These are phyloP conservation scores for Pocillopora grandis DNA, from an alignment of 92 coral and sea anemone species.

Conservation along the genomic window DNA sequence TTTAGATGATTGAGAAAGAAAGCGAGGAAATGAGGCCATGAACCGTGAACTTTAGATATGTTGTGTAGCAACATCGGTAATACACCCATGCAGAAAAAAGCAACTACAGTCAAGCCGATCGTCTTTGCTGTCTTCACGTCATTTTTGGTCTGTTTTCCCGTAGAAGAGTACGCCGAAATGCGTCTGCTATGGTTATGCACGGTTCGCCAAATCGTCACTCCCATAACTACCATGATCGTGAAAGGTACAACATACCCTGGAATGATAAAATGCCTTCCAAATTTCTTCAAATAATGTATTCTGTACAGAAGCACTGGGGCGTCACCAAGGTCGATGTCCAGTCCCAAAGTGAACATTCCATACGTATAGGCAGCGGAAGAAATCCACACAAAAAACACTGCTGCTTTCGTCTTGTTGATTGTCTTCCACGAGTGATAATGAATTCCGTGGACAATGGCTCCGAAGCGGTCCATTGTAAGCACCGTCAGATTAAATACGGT, in stretches of 20 bases:
- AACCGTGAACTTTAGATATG: conserved; percentile 65
- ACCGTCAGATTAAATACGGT: conserved; percentile 65
- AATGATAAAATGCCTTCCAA: conserved; percentile 67
- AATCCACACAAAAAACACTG: conserved; percentile 58
- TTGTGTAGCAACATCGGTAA: conserved; percentile 70
- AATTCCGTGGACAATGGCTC: conserved; percentile 77
- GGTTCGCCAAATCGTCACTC: conserved; percentile 54
- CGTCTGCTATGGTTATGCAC: conserved; percentile 38
- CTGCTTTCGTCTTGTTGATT: conserved; percentile 54
- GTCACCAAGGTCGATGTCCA: conserved; percentile 54
- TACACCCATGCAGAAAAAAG: conserved; percentile 72
- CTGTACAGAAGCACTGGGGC: conserved; percentile 65
- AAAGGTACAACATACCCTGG: conserved; percentile 72
- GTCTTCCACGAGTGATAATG: conserved; percentile 77
- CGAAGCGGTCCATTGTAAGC: conserved; percentile 77
- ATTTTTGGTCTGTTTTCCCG: conserved; percentile 34
- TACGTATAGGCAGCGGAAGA: conserved; percentile 48
- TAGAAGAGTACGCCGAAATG: conserved; percentile 43
- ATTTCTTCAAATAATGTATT: conserved; percentile 51
- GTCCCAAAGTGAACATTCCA: conserved; percentile 61
- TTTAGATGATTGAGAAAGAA: conserved; percentile 64
- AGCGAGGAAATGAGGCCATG: conserved; percentile 74
- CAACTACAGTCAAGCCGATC: conserved; percentile 59
- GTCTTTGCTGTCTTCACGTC: conserved; percentile 76
- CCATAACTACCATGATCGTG: conserved; percentile 46